These are phyloP conservation scores for Toxotes jaculatrix DNA, from an alignment of 2,113 vertebrate species.

Conservation along the genomic window DNA sequence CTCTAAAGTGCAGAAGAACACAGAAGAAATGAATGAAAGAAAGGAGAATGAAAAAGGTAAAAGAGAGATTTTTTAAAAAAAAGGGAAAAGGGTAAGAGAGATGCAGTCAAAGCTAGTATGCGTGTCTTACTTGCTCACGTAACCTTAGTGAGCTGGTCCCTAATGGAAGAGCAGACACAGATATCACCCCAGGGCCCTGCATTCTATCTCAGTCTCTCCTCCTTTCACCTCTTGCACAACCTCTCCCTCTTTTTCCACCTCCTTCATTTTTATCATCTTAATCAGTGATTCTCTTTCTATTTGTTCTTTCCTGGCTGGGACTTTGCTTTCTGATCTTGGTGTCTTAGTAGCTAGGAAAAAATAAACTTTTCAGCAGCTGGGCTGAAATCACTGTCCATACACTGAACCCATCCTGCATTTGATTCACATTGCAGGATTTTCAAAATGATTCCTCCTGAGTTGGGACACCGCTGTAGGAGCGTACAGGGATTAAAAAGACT, in stretches of 20 bases:
- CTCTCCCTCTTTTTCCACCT: conserved; percentile 35
- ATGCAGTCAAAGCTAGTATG: conserved; percentile 32
- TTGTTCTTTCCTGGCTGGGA: conserved; percentile 5
- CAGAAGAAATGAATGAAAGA: neutral
- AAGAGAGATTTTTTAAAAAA: neutral
- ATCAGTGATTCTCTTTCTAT: conserved; percentile 4
- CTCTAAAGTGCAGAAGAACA: neutral
- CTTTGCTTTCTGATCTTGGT: neutral
- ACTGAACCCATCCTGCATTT: neutral
- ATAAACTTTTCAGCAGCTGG: neutral
- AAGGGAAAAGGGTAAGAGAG: conserved; percentile 5
- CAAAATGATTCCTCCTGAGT: neutral
- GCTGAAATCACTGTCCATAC: neutral
- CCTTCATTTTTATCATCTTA: conserved; percentile 25
- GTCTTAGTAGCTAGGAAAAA: neutral
- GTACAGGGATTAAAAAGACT: neutral
- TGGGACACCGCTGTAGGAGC: neutral
- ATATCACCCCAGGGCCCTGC: conserved; percentile 69
- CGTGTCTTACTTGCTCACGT: conserved; percentile 53
- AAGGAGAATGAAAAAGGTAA: neutral
- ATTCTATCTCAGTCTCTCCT: conserved; percentile 44
- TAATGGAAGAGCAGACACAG: conserved; percentile 73
- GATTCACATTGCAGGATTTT: neutral
- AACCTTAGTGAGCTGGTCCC: conserved; percentile 68
- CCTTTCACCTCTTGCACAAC: conserved; percentile 57